Evolutionary conservation across 1,140 invertebrate species (phyloP), one percentile per base, ranked within the genome.

Genomic region (Megalonaias nervosa): DNA sequence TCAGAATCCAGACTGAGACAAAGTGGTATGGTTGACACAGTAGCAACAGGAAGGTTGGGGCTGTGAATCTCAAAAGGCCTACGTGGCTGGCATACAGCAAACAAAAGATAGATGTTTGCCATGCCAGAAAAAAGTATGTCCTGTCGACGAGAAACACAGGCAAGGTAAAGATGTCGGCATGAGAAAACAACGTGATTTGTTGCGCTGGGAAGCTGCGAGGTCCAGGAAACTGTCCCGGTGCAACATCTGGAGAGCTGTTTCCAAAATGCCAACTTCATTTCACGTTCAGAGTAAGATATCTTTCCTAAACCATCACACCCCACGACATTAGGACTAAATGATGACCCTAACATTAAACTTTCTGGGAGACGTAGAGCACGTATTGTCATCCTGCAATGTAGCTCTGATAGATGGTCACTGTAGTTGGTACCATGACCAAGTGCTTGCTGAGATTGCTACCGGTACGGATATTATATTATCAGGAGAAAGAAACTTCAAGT

Each of bases 1-100:
- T 67, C 72, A 74, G 77, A 70, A 16, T 19, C 64, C 62, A 62
- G 72, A 55, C 73, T 79, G 14, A 21, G 61, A 66, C 77, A 79
- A 19, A 71, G 60, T 21, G 67, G 70, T 21, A 74, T 68, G 11
- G 69, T 67, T n/a, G 71, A 11, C n/a, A 38, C 48, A 15, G 14
- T 15, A n/a, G n/a, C n/a, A n/a, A n/a, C n/a, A n/a, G n/a, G n/a
- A n/a, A n/a, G n/a, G n/a, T n/a, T n/a, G n/a, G n/a, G n/a, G n/a
- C 17, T n/a, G n/a, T n/a, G n/a, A n/a, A 60, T 26, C 2, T 56
- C 58, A 11, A 69, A 69, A 11, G 66, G 75, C n/a, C 17, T 66
- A 48, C 56, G 75, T 4, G 66, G 66, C 23, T 23, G 67, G 59
- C 62, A 64, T 72, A 55, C 19, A 3, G 62, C 61, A 61, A 19